These are phyloP conservation scores for Dugesia japonica DNA, from an alignment of 2,888 invertebrate species.

Conservation along the genomic window DNA sequence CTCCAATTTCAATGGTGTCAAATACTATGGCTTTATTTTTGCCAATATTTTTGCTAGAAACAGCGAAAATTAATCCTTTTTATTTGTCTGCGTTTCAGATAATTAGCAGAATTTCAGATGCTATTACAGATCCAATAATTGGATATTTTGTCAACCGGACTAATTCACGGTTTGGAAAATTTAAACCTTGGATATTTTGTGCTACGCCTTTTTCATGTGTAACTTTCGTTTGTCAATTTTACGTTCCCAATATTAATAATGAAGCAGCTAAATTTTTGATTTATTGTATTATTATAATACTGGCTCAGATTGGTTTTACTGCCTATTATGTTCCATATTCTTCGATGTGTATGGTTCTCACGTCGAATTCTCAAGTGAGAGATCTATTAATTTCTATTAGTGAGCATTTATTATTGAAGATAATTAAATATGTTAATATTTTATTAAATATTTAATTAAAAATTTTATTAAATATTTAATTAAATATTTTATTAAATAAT, in stretches of 20 bases:
- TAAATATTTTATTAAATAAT: too few relatives aligned
- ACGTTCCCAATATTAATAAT: conserved; percentile 39
- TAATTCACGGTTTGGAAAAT: conserved; percentile 40
- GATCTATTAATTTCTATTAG: conserved; percentile 40
- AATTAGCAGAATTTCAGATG: conserved; percentile 42
- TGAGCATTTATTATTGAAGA: conserved; percentile 36
- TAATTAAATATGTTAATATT: too few relatives aligned
- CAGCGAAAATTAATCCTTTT: conserved; percentile 38
- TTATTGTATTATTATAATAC: conserved; percentile 40
- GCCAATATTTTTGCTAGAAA: conserved; percentile 33
- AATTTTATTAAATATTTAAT: too few relatives aligned
- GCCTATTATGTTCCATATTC: conserved; percentile 43
- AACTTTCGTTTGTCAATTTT: conserved; percentile 40
- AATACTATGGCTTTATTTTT: conserved; percentile 31
- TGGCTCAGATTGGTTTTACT: conserved; percentile 40
- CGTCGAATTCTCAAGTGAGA: conserved; percentile 39
- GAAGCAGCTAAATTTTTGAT: conserved; percentile 39
- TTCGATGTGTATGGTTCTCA: conserved; percentile 42
- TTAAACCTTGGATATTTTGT: conserved; percentile 42
- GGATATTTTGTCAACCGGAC: conserved; percentile 41
- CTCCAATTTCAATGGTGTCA: conserved; percentile 33
- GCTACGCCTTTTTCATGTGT: conserved; percentile 40
- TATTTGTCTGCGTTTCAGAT: conserved; percentile 42
- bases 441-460: too few relatives aligned
- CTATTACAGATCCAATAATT: conserved; percentile 41